Base-by-base conservation (phyloP, 2,888 invertebrate species). In the Chrysotoxum bicinctum region DNA sequence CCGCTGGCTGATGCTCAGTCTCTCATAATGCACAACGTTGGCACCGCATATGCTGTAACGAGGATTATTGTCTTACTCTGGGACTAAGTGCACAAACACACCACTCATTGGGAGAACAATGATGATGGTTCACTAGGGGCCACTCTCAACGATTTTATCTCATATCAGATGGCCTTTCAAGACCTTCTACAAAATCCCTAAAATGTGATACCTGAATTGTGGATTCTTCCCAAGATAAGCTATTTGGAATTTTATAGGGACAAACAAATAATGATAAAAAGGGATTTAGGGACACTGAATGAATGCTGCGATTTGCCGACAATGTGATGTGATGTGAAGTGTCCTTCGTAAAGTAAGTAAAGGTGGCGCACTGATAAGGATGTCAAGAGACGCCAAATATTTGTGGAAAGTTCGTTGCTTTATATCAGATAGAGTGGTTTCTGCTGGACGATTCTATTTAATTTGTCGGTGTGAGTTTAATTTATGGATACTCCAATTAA, bases 41-140 rank as follows among this genome's bases (percentile, higher is more conserved):
- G 14, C 35, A 62, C 54, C 60, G 54, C 19, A 16, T 45, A 52
- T 70, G 50, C 62, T 52, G 62, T 64, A 60, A 60, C 82, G 45
- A 66, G 78, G 78, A 83, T 83, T 83, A 77, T 82, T 82, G 77
- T 72, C 81, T 82, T 82, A 82, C 21, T 66, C 12, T 10, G 30
- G 37, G 37, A 37, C 40, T 74, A 60, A 77, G 58, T 66, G 77
- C 69, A 58, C 74, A 52, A 26, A 60, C 35, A 68, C 40, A 19
- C 2, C 9, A 35, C 12, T 35, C 19, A 19, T 7, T 16, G 32
- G 30, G 0, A 35, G 35, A 50, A 50, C 52, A 62, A 54, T 62
- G 52, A 54, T 50, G 50, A 50, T 62, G 43, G 68, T 60, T 75
- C 37, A 45, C 69, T 43, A 66, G 50, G 19, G 58, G 64, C 43